These are phyloP conservation scores for Augochlorella aurata DNA, from an alignment of 2,888 invertebrate genomes.

Conservation along the genomic window DNA sequence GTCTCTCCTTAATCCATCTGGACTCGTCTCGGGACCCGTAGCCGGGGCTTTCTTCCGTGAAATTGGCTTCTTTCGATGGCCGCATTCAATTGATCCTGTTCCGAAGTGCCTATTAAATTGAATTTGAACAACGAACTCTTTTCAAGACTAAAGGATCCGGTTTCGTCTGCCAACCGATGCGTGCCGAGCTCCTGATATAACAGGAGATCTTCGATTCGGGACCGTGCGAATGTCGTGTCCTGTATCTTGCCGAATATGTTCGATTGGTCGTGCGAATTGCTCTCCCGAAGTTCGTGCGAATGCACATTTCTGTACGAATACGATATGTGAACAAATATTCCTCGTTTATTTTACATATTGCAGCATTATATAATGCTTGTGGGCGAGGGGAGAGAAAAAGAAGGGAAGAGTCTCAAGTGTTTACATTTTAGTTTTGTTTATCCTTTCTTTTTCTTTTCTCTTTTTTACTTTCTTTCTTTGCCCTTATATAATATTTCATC, in stretches of 20 bases:
- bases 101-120: conserved; percentile 1
- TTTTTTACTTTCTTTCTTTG: too few species aligned
- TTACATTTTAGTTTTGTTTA: too few species aligned
- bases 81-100: neutral
- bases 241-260: neutral
- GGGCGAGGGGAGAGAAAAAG: too few species aligned
- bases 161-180: neutral
- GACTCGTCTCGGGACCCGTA: neutral
- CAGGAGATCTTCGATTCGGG: neutral
- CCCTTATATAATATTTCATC: too few species aligned
- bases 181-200: neutral
- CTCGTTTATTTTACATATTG: too few species aligned
- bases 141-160: neutral
- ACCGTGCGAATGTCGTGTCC: neutral
- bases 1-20: conserved; percentile 11
- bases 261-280: too few species aligned
- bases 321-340: too few species aligned
- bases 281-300: too few species aligned
- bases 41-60: neutral
- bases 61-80: neutral
- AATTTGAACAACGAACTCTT: conserved; percentile 3
- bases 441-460: too few species aligned
- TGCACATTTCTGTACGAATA: too few species aligned
- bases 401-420: too few species aligned
- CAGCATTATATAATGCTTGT: too few species aligned